Percentiles rank a stretch among this genome's conserved stretches.
phyloP scores from a whole-genome alignment of 2,113 vertebrate genomes.

The Amblyopsis rosae region DNA sequence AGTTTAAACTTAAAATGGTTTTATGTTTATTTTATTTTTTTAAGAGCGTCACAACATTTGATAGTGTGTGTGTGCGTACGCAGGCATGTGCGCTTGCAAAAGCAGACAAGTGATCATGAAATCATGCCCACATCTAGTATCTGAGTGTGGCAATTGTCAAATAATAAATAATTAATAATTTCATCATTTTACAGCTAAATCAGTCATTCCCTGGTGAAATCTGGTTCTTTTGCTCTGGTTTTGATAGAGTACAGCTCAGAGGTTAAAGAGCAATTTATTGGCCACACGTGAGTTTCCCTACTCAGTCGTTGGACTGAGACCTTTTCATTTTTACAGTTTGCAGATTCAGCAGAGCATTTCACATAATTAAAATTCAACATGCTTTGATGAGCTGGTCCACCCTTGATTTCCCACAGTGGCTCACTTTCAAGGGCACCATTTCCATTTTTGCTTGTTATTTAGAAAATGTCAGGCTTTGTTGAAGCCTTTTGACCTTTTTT shows the following conservation, averaged over 20 bases:
- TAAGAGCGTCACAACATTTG: no score
- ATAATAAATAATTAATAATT: background rate
- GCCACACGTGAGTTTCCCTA: slow-evolving; percentile 30
- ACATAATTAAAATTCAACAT: slow-evolving; percentile 65
- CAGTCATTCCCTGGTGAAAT: background rate
- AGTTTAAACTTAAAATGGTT: no score
- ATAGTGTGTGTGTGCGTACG: background rate
- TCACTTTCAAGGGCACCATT: slow-evolving; percentile 65
- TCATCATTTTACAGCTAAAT: background rate
- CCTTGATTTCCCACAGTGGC: slow-evolving; percentile 59
- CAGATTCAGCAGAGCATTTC: slow-evolving; percentile 63
- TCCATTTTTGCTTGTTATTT: slow-evolving; percentile 62
- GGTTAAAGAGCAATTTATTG: slow-evolving; percentile 42
- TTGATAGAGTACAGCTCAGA: slow-evolving; percentile 16
- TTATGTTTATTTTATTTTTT: no score
- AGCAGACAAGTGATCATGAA: no score
- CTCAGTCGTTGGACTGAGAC: slow-evolving; percentile 35
- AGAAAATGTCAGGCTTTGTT: slow-evolving; percentile 55
- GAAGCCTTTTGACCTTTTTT: slow-evolving; percentile 61
- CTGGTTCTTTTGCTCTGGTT: slow-evolving; percentile 12
- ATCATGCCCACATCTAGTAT: no score
- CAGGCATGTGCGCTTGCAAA: background rate
- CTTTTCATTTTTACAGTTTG: slow-evolving; percentile 61
- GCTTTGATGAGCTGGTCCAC: slow-evolving; percentile 56
- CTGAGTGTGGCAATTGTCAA: no score